phyloP scores from a whole-genome alignment of 2,113 vertebrate species.

The Microcebus griseorufus region DNA sequence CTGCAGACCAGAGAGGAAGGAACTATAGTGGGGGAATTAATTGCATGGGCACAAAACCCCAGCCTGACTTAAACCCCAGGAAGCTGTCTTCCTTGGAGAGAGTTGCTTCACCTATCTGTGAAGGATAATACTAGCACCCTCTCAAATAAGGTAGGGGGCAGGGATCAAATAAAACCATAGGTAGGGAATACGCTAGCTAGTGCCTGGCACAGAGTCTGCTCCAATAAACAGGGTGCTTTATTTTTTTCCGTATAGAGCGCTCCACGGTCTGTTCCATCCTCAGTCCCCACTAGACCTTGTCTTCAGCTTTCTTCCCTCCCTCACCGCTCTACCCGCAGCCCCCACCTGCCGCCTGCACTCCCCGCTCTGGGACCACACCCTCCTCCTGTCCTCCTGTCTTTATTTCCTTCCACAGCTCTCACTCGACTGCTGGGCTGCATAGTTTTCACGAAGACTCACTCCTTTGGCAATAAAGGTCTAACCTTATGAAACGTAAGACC shows the following conservation, averaged over 20 bases:
- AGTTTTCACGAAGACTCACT: not conserved
- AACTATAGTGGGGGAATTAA: fast-evolving
- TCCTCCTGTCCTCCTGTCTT: not conserved
- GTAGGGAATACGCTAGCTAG: too few species aligned
- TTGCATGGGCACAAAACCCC: not conserved
- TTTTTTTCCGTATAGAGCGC: not conserved
- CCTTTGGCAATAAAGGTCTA: not conserved
- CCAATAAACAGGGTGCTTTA: not conserved
- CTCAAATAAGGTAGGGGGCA: not conserved
- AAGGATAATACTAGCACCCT: not conserved
- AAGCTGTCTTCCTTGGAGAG: not conserved
- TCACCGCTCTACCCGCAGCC: not conserved
- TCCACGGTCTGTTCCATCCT: not conserved
- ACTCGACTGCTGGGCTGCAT: not conserved
- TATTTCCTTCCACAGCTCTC: not conserved
- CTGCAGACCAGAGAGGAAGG: not conserved
- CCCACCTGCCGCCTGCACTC: fast-evolving
- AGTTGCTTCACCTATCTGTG: not conserved
- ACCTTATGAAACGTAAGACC: not conserved
- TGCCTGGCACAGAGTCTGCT: not conserved
- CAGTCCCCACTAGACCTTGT: not conserved
- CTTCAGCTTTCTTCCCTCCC: not conserved
- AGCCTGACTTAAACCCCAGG: not conserved
- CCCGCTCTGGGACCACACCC: fast-evolving
- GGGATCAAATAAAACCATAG: not conserved